Evolutionary conservation across 2,797 vertebrate genomes (phyloP).

Genomic region (Lycodopsis pacificus): DNA sequence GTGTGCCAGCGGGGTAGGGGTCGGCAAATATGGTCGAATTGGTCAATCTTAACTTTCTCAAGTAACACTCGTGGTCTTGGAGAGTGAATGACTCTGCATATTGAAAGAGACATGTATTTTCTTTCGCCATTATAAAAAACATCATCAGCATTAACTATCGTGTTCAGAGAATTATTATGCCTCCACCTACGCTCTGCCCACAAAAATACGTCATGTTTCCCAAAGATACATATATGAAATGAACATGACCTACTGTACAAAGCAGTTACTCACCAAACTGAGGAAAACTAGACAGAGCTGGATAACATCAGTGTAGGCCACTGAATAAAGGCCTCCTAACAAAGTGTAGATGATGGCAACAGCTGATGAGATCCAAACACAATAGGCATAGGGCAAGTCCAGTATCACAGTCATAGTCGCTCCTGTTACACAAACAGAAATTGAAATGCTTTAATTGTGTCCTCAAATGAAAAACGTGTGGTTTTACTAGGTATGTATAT

Average conservation of each 20-base stretch:
- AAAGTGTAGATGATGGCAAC: slow-evolving; percentile 84
- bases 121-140: too few species aligned
- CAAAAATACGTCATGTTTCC: too few species aligned
- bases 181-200: too few species aligned
- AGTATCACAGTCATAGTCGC: slow-evolving; percentile 85
- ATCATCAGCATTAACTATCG: too few species aligned
- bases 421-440: slow-evolving; percentile 63
- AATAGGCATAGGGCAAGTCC: slow-evolving; percentile 73
- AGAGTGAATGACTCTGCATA: too few species aligned
- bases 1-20: too few species aligned
- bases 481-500: not conserved
- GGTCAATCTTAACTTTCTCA: too few species aligned
- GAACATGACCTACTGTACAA: not conserved
- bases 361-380: slow-evolving; percentile 77
- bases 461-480: not conserved
- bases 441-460: not conserved
- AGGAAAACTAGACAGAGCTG: slow-evolving; percentile 81
- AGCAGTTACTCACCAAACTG: slow-evolving; percentile 78
- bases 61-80: too few species aligned
- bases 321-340: slow-evolving; percentile 84
- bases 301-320: slow-evolving; percentile 80
- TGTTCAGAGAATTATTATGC: too few species aligned
- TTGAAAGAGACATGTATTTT: too few species aligned
- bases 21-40: too few species aligned
- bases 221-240: not conserved